Base-by-base conservation (phyloP, 2,888 invertebrate genomes). In the Meganola albula region DNA sequence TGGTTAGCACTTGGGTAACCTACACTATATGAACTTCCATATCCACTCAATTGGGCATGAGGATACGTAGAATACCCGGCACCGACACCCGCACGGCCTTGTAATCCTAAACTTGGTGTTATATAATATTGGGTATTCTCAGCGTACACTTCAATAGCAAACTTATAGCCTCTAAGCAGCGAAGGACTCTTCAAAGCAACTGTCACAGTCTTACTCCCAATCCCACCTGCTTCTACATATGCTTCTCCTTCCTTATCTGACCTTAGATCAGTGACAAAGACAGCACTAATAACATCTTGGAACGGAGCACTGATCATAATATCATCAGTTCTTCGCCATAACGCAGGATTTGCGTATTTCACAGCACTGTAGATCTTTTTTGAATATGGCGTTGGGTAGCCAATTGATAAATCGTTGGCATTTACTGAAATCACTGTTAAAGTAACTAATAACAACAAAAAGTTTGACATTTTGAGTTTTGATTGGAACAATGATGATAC, bases 171-270 rank as follows among this genome's bases (percentile, higher is more conserved):
- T 45, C 79, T 58, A 3, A 84, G 49, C 23, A 80, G 58, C 0
- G 71, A 58, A 0, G 83, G 82, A 47, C 83, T 84, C 22, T 74
- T 74, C 20, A 84, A 41, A 0, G 58, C 68, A 12, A 84, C 61
- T 0, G 76, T 77, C 0, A 84, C 83, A 45, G 59, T 68, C 10
- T 67, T 73, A 0, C 53, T 56, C 0, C 80, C 82, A 11, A 83
- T 46, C 0, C 83, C 83, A 1, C 84, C 84, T 21, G 63, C 71
- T 34, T 69, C 63, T 3, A 84, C 64, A 6, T 50, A 64, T 0
- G 75, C 72, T 47, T 76, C 73, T 0, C 82, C 83, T 40, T 68
- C 68, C 28, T 79, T 80, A n/a, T 75, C 69, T 4, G 75, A 65
- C 10, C 84, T 56, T 7, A 83, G 44, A 35, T 84, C 84, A 1